Evolutionary conservation across 2,113 vertebrate species (phyloP).

Genomic region (Gopherus flavomarginatus): DNA sequence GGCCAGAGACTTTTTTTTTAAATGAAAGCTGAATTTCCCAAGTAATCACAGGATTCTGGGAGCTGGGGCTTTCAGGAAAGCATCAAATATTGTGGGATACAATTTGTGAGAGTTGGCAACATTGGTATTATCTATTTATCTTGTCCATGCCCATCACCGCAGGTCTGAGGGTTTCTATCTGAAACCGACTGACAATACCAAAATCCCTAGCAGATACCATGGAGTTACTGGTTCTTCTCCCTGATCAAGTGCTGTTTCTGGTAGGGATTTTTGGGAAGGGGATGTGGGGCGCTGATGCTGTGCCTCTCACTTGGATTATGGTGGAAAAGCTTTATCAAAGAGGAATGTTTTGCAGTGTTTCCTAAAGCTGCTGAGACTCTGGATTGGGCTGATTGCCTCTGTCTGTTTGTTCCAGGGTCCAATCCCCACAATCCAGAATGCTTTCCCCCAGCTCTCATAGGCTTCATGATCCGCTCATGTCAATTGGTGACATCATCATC

Average conservation of each 20-base stretch:
- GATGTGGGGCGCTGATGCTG: background rate
- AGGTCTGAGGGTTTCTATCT: background rate
- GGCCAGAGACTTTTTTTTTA: background rate
- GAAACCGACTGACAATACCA: background rate
- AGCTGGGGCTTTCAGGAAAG: background rate
- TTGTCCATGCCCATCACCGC: background rate
- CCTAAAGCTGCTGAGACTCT: background rate
- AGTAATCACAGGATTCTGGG: background rate
- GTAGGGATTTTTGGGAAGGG: background rate
- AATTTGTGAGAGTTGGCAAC: background rate
- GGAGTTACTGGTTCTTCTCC: background rate
- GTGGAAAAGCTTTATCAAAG: background rate
- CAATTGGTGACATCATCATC: background rate
- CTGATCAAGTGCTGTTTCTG: background rate
- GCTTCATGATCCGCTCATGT: background rate
- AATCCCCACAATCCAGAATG: background rate
- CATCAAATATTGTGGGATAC: background rate
- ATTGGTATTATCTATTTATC: background rate
- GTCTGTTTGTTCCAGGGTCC: background rate
- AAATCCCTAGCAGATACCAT: background rate
- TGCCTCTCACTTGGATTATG: background rate
- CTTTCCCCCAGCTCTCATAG: background rate
- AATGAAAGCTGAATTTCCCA: rapidly evolving
- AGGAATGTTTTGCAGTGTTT: background rate
- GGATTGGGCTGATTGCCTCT: background rate